phyloP scores from a whole-genome alignment of 2,888 invertebrate species.

The Bibio marci region DNA sequence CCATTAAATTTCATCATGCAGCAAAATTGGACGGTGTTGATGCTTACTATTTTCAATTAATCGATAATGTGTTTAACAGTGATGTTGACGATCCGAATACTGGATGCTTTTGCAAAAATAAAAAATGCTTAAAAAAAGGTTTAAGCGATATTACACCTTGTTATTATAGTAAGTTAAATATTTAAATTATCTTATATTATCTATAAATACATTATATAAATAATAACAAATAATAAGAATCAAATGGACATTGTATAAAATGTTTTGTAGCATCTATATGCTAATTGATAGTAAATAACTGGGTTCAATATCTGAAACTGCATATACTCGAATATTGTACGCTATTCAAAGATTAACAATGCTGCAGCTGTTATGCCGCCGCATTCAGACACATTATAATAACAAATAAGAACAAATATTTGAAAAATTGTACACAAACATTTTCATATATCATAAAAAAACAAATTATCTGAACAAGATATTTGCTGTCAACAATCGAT shows the following conservation, averaged over 20 bases:
- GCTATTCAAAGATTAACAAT: too few species aligned
- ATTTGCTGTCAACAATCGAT: too few species aligned
- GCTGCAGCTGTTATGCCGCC: too few species aligned
- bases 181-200: too few species aligned
- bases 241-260: background rate
- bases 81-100: slow-evolving; percentile 37
- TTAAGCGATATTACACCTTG: slow-evolving; percentile 52
- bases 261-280: background rate
- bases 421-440: too few species aligned
- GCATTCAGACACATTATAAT: too few species aligned
- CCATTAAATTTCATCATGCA: slow-evolving; percentile 30
- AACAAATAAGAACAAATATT: too few species aligned
- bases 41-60: slow-evolving; percentile 41
- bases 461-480: too few species aligned
- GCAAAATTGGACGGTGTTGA: slow-evolving; percentile 33
- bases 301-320: too few species aligned
- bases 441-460: too few species aligned
- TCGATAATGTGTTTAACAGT: slow-evolving; percentile 40
- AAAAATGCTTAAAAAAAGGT: slow-evolving; percentile 38
- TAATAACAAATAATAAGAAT: background rate
- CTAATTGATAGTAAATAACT: too few species aligned
- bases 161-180: slow-evolving; percentile 43
- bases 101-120: slow-evolving; percentile 41
- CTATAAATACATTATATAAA: background rate
- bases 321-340: too few species aligned